Conservation (phyloP, 2,888 invertebrate genomes). For the Dolichopus griseipennis region DNA sequence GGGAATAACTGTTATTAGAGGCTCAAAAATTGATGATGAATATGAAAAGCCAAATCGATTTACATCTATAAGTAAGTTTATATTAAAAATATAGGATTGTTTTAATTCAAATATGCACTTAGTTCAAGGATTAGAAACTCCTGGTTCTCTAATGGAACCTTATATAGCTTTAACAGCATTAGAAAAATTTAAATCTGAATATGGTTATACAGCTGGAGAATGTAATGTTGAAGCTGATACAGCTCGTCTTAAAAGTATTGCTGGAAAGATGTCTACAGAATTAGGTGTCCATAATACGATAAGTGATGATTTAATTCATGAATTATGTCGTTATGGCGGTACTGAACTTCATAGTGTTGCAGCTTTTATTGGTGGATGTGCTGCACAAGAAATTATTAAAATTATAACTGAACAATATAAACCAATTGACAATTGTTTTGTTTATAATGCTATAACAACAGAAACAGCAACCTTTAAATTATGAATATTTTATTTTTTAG, state of each 20-base stretch:
- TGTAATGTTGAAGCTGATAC: constrained; percentile 86
- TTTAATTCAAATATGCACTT: constrained; percentile 23
- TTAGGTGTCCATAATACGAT: constrained; percentile 71
- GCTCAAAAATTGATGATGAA: constrained; percentile 71
- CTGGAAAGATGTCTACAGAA: constrained; percentile 68
- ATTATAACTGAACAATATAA: constrained; percentile 92
- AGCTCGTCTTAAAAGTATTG: constrained; percentile 67
- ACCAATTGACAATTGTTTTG: constrained; percentile 89
- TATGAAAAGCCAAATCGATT: constrained; percentile 58
- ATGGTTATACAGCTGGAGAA: constrained; percentile 83
- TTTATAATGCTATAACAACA: constrained; percentile 89
- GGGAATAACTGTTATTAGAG: constrained; percentile 69
- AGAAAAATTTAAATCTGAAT: constrained; percentile 81
- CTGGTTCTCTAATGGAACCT: constrained; percentile 78
- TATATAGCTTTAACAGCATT: constrained; percentile 86
- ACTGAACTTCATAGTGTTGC: constrained; percentile 91
- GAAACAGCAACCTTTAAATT: constrained; percentile 73
- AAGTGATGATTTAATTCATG: constrained; percentile 90
- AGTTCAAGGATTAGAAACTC: constrained; percentile 67
- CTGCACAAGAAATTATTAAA: constrained; percentile 94
- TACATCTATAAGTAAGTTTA: constrained; percentile 47
- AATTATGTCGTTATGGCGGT: constrained; percentile 91
- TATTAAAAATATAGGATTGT: not conserved
- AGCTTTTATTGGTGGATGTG: constrained; percentile 83
- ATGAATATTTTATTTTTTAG: not conserved